Evolutionary conservation across 2,888 invertebrate genomes (phyloP).

Genomic region (Urechis unicinctus): DNA sequence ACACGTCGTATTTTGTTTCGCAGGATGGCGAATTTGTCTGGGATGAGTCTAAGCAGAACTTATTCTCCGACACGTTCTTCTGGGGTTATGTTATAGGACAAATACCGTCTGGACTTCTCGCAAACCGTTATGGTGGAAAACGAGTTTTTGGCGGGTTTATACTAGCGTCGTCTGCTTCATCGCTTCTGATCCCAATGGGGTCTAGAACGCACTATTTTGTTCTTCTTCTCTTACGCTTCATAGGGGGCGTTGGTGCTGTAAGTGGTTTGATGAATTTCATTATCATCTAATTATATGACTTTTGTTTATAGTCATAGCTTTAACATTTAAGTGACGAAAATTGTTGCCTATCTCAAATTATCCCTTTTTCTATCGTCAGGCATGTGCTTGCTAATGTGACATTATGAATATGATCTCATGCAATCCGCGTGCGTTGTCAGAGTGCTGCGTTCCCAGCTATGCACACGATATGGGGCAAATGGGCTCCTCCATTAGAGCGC

Average conservation of each 20-base stretch:
- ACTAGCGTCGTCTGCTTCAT: slow-evolving; percentile 29
- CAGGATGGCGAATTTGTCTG: slow-evolving; percentile 17
- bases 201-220: slow-evolving; percentile 26
- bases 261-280: slow-evolving; percentile 1
- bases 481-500: slow-evolving; percentile 27
- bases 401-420: too few relatives aligned
- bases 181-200: slow-evolving; percentile 37
- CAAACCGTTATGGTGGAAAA: slow-evolving; percentile 39
- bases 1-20: not conserved
- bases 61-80: slow-evolving; percentile 14
- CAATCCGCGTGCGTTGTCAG: too few relatives aligned
- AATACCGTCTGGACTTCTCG: slow-evolving; percentile 38
- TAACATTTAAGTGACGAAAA: not conserved
- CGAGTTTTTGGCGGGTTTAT: slow-evolving; percentile 34
- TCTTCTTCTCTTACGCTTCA: slow-evolving; percentile 28
- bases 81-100: slow-evolving; percentile 17
- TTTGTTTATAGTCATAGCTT: not conserved
- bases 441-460: slow-evolving; percentile 23
- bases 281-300: not conserved
- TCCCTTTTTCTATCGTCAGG: too few relatives aligned
- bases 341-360: too few relatives aligned
- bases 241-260: slow-evolving; percentile 32
- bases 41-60: slow-evolving; percentile 5
- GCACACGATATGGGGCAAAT: slow-evolving; percentile 23
- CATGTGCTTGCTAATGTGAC: too few relatives aligned